phyloP scores from a whole-genome alignment of 2,797 vertebrate species.

The Acomys russatus region DNA sequence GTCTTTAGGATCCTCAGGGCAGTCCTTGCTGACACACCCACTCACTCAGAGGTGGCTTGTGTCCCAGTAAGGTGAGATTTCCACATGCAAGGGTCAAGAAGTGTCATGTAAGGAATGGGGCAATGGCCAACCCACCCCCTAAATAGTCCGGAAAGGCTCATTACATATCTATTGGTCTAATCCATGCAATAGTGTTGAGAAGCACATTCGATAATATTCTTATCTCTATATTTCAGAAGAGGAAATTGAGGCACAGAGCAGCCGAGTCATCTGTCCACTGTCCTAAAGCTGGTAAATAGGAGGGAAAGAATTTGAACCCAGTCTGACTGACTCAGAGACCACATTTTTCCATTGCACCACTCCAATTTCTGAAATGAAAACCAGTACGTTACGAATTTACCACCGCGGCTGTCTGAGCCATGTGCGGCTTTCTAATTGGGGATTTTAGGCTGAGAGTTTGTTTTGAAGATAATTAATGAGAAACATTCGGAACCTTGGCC shows the following conservation, averaged over 20 bases:
- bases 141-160: neutral
- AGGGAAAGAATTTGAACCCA: conserved; percentile 21
- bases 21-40: too few relatives aligned
- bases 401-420: conserved; percentile 42
- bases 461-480: conserved; percentile 81
- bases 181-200: neutral
- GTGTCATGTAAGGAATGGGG: neutral
- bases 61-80: neutral
- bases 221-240: conserved; percentile 9
- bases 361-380: conserved; percentile 65
- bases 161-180: neutral
- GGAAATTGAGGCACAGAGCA: conserved; percentile 17
- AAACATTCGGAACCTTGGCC: conserved; percentile 73
- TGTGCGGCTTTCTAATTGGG: conserved; percentile 68
- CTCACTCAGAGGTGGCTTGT: neutral
- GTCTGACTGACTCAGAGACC: conserved; percentile 31
- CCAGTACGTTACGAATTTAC: conserved; percentile 29
- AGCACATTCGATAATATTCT: neutral
- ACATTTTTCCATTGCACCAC: conserved; percentile 31
- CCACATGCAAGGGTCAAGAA: neutral
- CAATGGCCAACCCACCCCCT: neutral
- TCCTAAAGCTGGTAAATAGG: neutral
- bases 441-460: conserved; percentile 65
- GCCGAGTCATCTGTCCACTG: neutral
- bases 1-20: neutral